Evolutionary conservation across 2,888 invertebrate genomes (phyloP).

Genomic region (Xestobium rufovillosum): DNA sequence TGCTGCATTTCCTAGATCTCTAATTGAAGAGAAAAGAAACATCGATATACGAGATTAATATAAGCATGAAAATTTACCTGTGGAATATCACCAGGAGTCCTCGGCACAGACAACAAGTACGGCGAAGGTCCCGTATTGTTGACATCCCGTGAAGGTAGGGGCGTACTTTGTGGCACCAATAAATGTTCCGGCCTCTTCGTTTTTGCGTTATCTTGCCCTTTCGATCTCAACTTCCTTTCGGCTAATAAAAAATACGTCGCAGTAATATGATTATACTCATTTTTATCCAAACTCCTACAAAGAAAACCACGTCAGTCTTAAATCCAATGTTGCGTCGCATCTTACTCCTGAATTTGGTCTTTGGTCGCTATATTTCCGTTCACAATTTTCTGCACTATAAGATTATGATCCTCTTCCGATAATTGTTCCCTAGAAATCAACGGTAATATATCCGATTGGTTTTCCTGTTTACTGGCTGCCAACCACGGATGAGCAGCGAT

Average conservation of each 20-base stretch:
- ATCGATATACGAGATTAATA: background rate
- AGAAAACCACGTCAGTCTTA: constrained; percentile 15
- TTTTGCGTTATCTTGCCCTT: constrained; percentile 58
- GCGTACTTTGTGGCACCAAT: constrained; percentile 37
- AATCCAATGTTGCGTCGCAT: constrained; percentile 21
- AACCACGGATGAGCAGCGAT: constrained; percentile 85
- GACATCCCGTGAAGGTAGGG: constrained; percentile 32
- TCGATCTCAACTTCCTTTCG: constrained; percentile 79
- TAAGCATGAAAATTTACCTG: constrained; percentile 45
- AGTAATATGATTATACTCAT: constrained; percentile 97
- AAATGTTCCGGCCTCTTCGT: constrained; percentile 39
- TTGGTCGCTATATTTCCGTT: constrained; percentile 90
- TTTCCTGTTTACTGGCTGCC: constrained; percentile 47
- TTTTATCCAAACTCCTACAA: constrained; percentile 78
- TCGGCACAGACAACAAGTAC: constrained; percentile 52
- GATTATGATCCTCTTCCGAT: constrained; percentile 82
- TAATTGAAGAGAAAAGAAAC: constrained; percentile 37
- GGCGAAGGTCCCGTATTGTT: constrained; percentile 32
- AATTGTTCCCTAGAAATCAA: constrained; percentile 85
- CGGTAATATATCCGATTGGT: constrained; percentile 56
- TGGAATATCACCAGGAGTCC: constrained; percentile 61
- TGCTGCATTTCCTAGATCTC: constrained; percentile 80
- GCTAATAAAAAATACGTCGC: constrained; percentile 96
- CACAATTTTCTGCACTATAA: constrained; percentile 93
- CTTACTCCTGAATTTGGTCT: constrained; percentile 86